phyloP scores from a whole-genome alignment of 30 jellyfish, hydroid and myxozoan genomes.

The Catostylus mosaicus region DNA sequence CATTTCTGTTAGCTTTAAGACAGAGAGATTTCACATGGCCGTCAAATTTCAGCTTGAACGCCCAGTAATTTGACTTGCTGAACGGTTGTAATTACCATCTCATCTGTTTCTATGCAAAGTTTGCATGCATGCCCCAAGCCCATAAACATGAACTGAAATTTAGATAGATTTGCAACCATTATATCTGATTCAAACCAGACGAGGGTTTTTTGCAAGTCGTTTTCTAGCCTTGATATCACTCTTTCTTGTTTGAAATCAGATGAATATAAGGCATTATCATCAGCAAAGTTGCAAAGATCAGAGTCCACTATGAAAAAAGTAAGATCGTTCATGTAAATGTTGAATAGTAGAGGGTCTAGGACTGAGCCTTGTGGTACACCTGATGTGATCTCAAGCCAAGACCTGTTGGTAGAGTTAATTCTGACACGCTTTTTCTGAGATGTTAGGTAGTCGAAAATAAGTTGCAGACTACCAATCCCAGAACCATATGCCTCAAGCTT shows the following conservation, averaged over 20 bases:
- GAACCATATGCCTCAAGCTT: slow-evolving; percentile 27
- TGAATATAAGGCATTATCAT: not conserved
- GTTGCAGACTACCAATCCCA: slow-evolving; percentile 19
- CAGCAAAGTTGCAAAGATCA: not conserved
- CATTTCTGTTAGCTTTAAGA: too few relatives aligned
- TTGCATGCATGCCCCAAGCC: slow-evolving; percentile 29
- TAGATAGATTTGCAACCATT: slow-evolving; percentile 30
- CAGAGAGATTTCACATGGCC: too few relatives aligned
- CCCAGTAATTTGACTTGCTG: too few relatives aligned
- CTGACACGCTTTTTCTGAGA: slow-evolving; percentile 41
- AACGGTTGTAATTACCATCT: too few relatives aligned
- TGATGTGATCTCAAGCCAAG: not conserved
- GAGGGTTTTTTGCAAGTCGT: slow-evolving; percentile 1
- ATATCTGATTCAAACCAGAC: slow-evolving; percentile 6
- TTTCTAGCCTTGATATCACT: slow-evolving; percentile 8
- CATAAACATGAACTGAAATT: slow-evolving; percentile 30
- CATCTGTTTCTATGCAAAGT: too few relatives aligned
- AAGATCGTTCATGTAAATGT: slow-evolving; percentile 10
- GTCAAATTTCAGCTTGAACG: too few relatives aligned
- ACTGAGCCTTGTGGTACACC: slow-evolving; percentile 8
- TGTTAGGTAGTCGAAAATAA: slow-evolving; percentile 13
- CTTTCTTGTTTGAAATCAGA: slow-evolving; percentile 4
- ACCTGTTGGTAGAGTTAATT: not conserved
- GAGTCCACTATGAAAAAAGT: slow-evolving; percentile 1
- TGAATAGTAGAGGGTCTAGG: slow-evolving; percentile 15